Conservation (phyloP, 2,113 vertebrate genomes). For the Cottus gobio region DNA sequence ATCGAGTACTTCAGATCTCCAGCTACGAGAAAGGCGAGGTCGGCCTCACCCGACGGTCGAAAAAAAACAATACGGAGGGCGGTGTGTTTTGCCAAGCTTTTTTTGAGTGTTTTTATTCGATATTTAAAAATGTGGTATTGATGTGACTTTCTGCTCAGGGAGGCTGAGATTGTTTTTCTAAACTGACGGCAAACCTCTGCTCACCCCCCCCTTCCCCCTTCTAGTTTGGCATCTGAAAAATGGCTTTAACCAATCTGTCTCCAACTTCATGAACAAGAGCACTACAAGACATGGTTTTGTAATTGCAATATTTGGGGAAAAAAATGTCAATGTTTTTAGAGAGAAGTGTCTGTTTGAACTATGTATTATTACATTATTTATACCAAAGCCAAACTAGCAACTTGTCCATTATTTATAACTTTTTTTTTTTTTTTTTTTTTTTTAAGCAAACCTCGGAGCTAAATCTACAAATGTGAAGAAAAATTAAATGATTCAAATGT, state of each 20-base stretch:
- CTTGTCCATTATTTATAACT: slow-evolving; percentile 67
- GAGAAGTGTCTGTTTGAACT: slow-evolving; percentile 63
- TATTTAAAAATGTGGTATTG: slow-evolving; percentile 78
- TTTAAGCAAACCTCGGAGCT: slow-evolving; percentile 61
- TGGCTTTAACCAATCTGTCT: slow-evolving; percentile 69
- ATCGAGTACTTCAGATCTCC: slow-evolving; percentile 53
- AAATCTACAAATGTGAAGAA: slow-evolving; percentile 68
- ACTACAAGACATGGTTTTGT: slow-evolving; percentile 57
- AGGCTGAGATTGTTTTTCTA: slow-evolving; percentile 77
- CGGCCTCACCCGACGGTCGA: too few relatives aligned
- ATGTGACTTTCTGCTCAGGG: slow-evolving; percentile 80
- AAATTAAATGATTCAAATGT: slow-evolving; percentile 57
- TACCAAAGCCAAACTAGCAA: slow-evolving; percentile 72
- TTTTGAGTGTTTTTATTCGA: slow-evolving; percentile 76
- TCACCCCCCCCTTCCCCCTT: slow-evolving; percentile 39
- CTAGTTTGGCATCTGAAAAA: slow-evolving; percentile 61
- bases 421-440: too few relatives aligned
- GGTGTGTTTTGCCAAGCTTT: slow-evolving; percentile 77
- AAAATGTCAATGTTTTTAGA: slow-evolving; percentile 75
- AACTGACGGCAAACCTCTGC: slow-evolving; percentile 61
- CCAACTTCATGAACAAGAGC: slow-evolving; percentile 50
- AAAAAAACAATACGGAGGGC: slow-evolving; percentile 56
- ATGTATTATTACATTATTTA: slow-evolving; percentile 73
- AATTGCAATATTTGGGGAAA: slow-evolving; percentile 78
- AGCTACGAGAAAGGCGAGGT: slow-evolving; percentile 27